A percentile compares a stretch with the other conserved stretches of the same genome.
phyloP scores from a whole-genome alignment of 2,888 invertebrate genomes.

The Hanleya hanleyi region DNA sequence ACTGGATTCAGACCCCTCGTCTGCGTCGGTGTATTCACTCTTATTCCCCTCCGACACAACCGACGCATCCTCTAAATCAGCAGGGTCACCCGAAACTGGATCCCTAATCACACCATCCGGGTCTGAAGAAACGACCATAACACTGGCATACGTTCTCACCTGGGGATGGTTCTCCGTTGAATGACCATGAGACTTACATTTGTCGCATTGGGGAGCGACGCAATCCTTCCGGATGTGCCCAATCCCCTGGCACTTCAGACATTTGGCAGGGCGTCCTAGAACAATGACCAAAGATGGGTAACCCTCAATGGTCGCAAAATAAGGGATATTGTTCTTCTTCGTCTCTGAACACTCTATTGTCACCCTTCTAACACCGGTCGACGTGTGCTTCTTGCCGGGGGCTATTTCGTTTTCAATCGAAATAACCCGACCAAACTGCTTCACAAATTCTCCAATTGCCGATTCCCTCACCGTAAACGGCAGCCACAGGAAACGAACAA shows the following conservation, averaged over 20 bases:
- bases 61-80: too few species aligned
- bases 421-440: not conserved
- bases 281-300: not conserved
- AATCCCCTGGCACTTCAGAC: not conserved
- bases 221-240: not conserved
- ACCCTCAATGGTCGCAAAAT: not conserved
- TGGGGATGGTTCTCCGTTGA: not conserved
- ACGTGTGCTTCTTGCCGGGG: not conserved
- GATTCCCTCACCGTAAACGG: not conserved
- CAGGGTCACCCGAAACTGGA: too few species aligned
- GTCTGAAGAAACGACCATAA: not conserved
- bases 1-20: too few species aligned
- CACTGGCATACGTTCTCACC: not conserved
- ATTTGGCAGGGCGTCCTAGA: not conserved
- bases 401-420: not conserved
- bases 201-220: not conserved
- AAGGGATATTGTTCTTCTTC: not conserved
- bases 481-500: not conserved
- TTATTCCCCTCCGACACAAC: too few species aligned
- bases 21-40: too few species aligned
- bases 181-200: not conserved
- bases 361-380: not conserved
- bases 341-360: not conserved
- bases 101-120: not conserved
- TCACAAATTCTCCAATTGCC: not conserved